Conservation (phyloP, 2,797 vertebrate species). For the Podarcis lilfordi region DNA sequence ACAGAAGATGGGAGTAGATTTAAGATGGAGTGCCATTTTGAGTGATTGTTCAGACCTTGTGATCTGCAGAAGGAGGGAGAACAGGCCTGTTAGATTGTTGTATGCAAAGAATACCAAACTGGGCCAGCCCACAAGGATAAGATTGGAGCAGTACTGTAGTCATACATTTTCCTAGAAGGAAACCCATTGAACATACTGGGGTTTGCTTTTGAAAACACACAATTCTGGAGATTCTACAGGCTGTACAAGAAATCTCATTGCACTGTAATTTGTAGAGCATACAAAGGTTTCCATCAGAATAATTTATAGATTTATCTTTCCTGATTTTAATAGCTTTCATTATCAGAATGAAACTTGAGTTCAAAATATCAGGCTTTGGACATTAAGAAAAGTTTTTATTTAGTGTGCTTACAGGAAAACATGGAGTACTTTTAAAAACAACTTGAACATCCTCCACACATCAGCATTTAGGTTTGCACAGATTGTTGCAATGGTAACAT, state of each 20-base stretch:
- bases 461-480: not conserved
- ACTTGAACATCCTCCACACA: not conserved
- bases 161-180: not conserved
- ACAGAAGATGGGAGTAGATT: not conserved
- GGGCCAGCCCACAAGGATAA: not conserved
- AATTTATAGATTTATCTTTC: not conserved
- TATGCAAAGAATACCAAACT: not conserved
- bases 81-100: not conserved
- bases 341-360: not conserved
- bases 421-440: not conserved
- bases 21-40: not conserved
- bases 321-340: not conserved
- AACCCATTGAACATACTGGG: not conserved
- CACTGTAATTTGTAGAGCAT: not conserved
- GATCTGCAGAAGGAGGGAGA: not conserved
- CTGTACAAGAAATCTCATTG: not conserved
- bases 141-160: not conserved
- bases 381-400: not conserved
- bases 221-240: not conserved
- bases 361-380: not conserved
- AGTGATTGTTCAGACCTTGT: not conserved
- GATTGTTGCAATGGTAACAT: not conserved
- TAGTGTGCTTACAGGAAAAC: not conserved
- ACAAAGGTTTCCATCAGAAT: not conserved
- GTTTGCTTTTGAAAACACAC: not conserved